A percentile compares a stretch with the other conserved stretches of the same genome.
These are phyloP conservation scores for Choristoneura fumiferana DNA, from an alignment of 1,140 invertebrate species.

Conservation along the genomic window DNA sequence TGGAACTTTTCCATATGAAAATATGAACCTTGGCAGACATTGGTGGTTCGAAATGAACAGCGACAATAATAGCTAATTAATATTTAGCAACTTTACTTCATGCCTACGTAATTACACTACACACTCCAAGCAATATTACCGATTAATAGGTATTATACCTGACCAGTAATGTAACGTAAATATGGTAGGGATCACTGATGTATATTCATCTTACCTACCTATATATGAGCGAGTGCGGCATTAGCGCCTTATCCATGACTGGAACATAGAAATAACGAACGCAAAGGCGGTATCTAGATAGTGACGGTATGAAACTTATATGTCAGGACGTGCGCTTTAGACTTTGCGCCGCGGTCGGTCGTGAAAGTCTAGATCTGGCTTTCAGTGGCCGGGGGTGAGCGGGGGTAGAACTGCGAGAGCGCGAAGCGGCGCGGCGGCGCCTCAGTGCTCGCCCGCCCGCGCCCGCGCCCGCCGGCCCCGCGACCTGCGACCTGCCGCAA, in stretches of 20 bases:
- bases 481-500: conserved; percentile 47
- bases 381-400: conserved; percentile 33
- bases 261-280: not conserved
- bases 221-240: too few relatives aligned
- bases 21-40: too few relatives aligned
- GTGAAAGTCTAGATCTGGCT: conserved; percentile 49
- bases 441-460: conserved; percentile 67
- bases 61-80: too few relatives aligned
- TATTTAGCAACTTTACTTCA: too few relatives aligned
- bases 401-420: conserved; percentile 29
- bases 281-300: not conserved
- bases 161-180: too few relatives aligned
- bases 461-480: conserved; percentile 63
- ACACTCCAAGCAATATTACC: too few relatives aligned
- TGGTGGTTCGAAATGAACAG: too few relatives aligned
- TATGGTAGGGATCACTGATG: too few relatives aligned
- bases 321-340: conserved; percentile 6
- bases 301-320: conserved; percentile 6
- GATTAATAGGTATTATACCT: too few relatives aligned
- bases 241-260: conserved; percentile 12
- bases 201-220: too few relatives aligned
- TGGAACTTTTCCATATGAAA: too few relatives aligned
- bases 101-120: too few relatives aligned
- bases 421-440: conserved; percentile 49
- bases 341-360: conserved; percentile 24